Base-by-base conservation (phyloP, 2,113 vertebrate genomes). In the Anseranas semipalmata region DNA sequence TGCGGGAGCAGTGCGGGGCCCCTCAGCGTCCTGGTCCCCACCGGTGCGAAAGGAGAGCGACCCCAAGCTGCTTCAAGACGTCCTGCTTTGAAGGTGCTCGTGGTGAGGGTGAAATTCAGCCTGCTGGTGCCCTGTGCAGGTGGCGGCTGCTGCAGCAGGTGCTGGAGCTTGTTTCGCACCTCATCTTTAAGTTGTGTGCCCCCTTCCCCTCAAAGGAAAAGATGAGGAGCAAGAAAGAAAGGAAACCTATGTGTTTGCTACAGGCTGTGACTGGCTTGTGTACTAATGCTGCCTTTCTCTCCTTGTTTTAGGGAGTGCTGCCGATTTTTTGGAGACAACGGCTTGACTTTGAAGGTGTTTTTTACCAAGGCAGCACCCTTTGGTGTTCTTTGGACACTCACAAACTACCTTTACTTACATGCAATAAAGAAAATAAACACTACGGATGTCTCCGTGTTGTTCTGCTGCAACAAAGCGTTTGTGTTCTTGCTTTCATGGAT, bases 391-490 rank as follows among this genome's bases (percentile, higher is more conserved):
- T 99, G 99, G 99, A 99, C 99, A 95, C 98, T 99, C 97, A 99
- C 99, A 97, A 99, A 99, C 98, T 99, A 99, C 99, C 98, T 99
- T 97, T 99, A 99, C 98, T 98, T 99, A 98, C 99, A 99, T 98
- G 99, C 99, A 97, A 99, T 99, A 98, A 99, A 99, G 98, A 99
- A 99, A 98, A 99, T 99, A 98, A 99, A 99, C 98, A 99, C 99
- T 90, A 99, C 99, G 86, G 99, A 99, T 91, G 99, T 98, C 95
- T 99, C 99, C 17, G 99, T 98, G 65, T 98, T 99, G 96, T 99
- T 99, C 99, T 99, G 99, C 98, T 99, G 99, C 98, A 99, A 99
- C 99, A 99, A 99, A 98, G 99, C 99, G 95, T 99, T 99, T 84
- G 99, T 99, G 95, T 99, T 99, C 98, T 98, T 99, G 98, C 99